Evolutionary conservation across 2,113 vertebrate genomes (phyloP).

Genomic region (Oxygymnocypris stewartii): DNA sequence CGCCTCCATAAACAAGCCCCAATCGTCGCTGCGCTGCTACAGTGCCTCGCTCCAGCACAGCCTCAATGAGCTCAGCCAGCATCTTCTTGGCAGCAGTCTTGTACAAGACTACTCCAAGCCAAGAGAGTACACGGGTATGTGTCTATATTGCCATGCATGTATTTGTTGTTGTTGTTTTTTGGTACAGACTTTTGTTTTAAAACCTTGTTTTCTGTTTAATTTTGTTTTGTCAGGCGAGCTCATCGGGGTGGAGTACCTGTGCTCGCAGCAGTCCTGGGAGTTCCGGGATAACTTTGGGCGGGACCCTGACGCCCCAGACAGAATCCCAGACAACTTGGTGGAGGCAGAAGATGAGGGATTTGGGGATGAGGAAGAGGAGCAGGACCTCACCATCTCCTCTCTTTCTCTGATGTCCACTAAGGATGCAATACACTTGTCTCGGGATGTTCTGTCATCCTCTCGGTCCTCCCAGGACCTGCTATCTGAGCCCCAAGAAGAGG

Average conservation of each 20-base stretch:
- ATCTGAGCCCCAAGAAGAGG: background rate
- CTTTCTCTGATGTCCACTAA: background rate
- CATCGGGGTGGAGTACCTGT: too few relatives aligned
- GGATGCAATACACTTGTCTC: background rate
- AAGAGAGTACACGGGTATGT: background rate
- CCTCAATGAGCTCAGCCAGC: constrained; percentile 2
- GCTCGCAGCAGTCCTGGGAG: background rate
- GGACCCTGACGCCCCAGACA: background rate
- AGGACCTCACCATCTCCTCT: background rate
- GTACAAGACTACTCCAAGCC: background rate
- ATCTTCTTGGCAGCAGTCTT: background rate
- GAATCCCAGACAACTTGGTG: background rate
- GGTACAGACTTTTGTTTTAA: background rate
- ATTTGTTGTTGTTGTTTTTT: background rate
- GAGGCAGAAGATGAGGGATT: background rate
- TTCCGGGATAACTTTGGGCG: background rate
- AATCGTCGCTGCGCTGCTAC: constrained; percentile 11
- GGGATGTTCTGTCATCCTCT: background rate
- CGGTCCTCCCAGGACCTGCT: background rate
- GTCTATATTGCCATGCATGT: too few relatives aligned
- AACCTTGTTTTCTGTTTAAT: background rate
- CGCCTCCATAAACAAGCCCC: too few relatives aligned
- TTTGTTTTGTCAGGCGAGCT: background rate
- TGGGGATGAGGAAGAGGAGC: background rate
- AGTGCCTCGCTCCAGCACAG: constrained; percentile 15